Conservation (phyloP, 2,888 invertebrate species). For the Linnaemya vulpina region DNA sequence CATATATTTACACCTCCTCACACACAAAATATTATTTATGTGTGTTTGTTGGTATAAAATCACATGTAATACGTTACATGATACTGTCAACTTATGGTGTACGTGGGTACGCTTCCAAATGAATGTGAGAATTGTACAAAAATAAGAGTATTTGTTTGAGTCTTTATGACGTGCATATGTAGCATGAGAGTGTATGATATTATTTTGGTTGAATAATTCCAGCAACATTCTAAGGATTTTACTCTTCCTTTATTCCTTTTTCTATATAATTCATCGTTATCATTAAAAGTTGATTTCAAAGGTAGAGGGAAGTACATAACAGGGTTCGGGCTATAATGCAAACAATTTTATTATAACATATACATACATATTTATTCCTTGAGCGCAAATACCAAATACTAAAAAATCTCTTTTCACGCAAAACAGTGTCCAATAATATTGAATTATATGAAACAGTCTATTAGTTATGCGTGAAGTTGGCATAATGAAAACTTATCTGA, state of each 20-base stretch:
- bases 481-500: too few species aligned
- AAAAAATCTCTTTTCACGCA: too few species aligned
- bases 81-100: not conserved
- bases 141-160: slow-evolving; percentile 9
- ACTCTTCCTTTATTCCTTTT: slow-evolving; percentile 7
- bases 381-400: too few species aligned
- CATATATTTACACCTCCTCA: not conserved
- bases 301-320: not conserved
- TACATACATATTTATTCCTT: too few species aligned
- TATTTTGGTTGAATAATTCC: slow-evolving; percentile 64
- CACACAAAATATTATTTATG: not conserved
- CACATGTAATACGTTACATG: slow-evolving; percentile 50
- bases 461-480: too few species aligned
- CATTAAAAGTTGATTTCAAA: not conserved
- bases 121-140: slow-evolving; percentile 25
- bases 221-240: slow-evolving; percentile 49
- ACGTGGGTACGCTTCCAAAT: not conserved
- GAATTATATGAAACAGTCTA: too few species aligned
- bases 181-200: slow-evolving; percentile 47
- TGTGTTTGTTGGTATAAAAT: not conserved
- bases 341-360: too few species aligned
- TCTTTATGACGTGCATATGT: not conserved
- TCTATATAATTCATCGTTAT: slow-evolving; percentile 3
- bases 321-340: too few species aligned
- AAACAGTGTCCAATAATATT: too few species aligned